Conservation (phyloP, 2,797 vertebrate species). For the Enteromius trimaculatus region DNA sequence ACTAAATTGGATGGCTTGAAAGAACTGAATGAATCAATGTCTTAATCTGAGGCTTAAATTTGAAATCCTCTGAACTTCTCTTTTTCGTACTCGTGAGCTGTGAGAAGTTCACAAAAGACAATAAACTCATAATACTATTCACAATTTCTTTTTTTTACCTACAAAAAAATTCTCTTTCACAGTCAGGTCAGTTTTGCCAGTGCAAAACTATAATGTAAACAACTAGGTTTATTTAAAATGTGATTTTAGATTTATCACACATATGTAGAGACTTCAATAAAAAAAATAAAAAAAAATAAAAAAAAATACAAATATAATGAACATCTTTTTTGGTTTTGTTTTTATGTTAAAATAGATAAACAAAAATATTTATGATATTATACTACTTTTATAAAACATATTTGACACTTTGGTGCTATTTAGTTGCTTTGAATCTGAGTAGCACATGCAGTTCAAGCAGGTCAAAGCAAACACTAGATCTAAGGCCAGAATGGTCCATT, state of each 20-base stretch:
- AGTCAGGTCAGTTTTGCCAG: not conserved
- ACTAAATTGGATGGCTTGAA: not conserved
- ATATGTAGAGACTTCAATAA: no score
- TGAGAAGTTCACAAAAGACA: not conserved
- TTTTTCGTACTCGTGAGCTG: not conserved
- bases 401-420: not conserved
- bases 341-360: no score
- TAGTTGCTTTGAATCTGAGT: not conserved
- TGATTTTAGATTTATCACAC: no score
- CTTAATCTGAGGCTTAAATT: not conserved
- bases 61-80: not conserved
- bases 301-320: no score
- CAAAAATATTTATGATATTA: not conserved
- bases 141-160: no score
- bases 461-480: not conserved
- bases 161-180: not conserved
- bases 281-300: no score
- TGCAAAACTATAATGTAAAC: not conserved
- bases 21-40: not conserved
- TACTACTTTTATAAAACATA: not conserved
- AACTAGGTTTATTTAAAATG: not conserved
- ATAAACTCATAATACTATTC: not conserved
- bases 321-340: no score
- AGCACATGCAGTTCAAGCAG: not conserved
- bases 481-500: not conserved